These are phyloP conservation scores for Dromaius novaehollandiae DNA, from an alignment of 2,113 vertebrate species.

Conservation along the genomic window DNA sequence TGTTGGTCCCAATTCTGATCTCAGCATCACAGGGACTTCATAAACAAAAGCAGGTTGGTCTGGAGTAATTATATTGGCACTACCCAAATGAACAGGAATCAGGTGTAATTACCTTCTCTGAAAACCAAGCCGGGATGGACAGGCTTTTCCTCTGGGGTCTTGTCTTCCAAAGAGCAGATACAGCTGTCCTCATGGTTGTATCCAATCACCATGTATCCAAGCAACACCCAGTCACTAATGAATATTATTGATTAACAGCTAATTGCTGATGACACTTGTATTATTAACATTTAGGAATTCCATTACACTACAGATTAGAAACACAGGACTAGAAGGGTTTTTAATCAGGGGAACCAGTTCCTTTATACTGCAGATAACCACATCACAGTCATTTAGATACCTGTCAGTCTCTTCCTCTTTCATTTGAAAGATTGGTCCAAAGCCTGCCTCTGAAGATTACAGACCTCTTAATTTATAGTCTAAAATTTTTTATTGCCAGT, in stretches of 20 bases:
- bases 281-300: not conserved
- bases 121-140: not conserved
- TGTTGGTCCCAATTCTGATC: not conserved
- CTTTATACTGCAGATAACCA: not conserved
- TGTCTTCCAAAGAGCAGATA: not conserved
- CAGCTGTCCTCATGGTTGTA: not conserved
- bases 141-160: not conserved
- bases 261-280: not conserved
- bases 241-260: not conserved
- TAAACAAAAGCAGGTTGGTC: not conserved
- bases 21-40: not conserved
- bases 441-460: not conserved
- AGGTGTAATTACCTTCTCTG: not conserved
- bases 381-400: not conserved
- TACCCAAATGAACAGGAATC: not conserved
- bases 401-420: not conserved
- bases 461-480: not conserved
- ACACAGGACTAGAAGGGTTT: not conserved
- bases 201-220: not conserved
- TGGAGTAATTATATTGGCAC: not conserved
- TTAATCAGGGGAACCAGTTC: not conserved
- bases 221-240: not conserved
- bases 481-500: not conserved
- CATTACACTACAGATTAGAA: not conserved
- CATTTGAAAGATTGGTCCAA: not conserved